phyloP scores from a whole-genome alignment of 2,113 vertebrate genomes.

The Etia nguti region DNA sequence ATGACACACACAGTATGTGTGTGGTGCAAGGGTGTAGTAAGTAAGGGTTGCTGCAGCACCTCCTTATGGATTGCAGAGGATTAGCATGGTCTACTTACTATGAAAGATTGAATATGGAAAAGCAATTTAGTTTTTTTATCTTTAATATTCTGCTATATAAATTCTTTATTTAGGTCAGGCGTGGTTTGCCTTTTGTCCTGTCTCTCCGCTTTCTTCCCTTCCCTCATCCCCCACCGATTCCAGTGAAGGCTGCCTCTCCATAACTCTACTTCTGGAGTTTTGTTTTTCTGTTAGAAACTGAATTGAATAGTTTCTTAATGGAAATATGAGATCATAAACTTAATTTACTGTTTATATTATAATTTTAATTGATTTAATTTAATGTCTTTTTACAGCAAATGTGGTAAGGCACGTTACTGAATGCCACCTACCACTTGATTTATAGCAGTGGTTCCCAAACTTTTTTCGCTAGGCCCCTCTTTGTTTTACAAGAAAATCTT shows the following conservation, averaged over 20 bases:
- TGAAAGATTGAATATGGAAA: neutral
- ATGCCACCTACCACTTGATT: neutral
- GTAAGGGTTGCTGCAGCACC: neutral
- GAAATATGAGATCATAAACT: neutral
- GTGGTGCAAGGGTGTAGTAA: neutral
- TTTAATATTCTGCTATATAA: neutral
- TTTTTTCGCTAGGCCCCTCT: too few relatives aligned
- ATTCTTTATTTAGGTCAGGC: neutral
- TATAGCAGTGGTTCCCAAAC: too few relatives aligned
- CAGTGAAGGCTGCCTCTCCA: neutral
- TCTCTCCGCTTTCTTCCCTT: neutral
- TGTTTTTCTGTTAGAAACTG: neutral
- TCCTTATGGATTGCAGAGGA: neutral
- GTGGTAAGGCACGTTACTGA: fast-evolving
- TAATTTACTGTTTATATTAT: neutral
- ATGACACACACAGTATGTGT: neutral
- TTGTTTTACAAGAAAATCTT: too few relatives aligned
- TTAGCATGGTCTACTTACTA: neutral
- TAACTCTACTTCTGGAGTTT: neutral
- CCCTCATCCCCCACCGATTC: fast-evolving
- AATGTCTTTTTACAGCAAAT: neutral
- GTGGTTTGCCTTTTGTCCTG: neutral
- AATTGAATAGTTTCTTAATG: neutral
- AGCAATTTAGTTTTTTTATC: neutral
- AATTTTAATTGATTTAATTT: neutral